These are phyloP conservation scores for Smittia aterrima DNA, from an alignment of 2,888 invertebrate genomes.

Conservation along the genomic window DNA sequence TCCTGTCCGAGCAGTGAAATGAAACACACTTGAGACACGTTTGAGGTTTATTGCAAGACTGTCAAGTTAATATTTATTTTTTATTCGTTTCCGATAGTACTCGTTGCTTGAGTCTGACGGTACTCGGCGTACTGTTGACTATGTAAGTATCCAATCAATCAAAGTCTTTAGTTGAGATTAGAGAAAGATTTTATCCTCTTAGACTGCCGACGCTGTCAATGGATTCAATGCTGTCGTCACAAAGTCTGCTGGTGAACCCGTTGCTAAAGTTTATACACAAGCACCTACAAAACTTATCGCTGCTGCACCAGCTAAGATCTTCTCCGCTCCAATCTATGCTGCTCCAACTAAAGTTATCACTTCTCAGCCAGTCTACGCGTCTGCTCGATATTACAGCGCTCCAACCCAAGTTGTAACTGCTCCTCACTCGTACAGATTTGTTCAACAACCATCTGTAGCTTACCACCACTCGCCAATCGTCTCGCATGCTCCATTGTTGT, in stretches of 20 bases:
- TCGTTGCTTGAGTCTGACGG: constrained; percentile 31
- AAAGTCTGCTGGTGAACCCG: background rate
- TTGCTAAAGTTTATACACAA: constrained; percentile 11
- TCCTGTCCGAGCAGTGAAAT: background rate
- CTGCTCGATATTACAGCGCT: constrained; percentile 8
- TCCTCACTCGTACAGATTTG: background rate
- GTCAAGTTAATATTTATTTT: background rate
- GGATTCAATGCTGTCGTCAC: constrained; percentile 40
- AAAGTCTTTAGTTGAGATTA: background rate
- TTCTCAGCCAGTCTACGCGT: background rate
- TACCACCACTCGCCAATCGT: background rate
- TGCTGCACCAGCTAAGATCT: background rate
- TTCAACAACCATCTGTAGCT: background rate
- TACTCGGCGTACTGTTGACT: constrained; percentile 26
- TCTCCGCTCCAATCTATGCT: background rate
- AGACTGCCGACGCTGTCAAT: constrained; percentile 39
- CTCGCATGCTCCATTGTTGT: background rate
- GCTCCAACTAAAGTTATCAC: background rate
- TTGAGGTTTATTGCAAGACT: background rate
- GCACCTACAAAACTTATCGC: constrained; percentile 24
- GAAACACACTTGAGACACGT: background rate
- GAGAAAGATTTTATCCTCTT: background rate
- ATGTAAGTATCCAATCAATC: constrained; percentile 23
- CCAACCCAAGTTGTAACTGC: background rate
- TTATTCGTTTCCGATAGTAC: background rate